A percentile compares a stretch with the other conserved stretches of the same genome.
phyloP scores from a whole-genome alignment of 2,113 vertebrate genomes.

The Cinclus mexicanus region DNA sequence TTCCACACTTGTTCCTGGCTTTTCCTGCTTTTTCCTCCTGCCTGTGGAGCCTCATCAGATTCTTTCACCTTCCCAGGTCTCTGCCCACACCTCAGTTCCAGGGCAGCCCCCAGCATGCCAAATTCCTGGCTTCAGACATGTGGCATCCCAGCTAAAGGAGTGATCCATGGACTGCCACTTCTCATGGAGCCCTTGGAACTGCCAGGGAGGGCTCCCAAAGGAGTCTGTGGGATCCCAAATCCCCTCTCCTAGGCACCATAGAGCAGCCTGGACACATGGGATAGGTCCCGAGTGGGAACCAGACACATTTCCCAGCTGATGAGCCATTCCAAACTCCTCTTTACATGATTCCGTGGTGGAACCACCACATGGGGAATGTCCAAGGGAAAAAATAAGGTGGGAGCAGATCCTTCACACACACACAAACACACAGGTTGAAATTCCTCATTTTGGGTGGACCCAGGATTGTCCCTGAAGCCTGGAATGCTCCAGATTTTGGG shows the following conservation, averaged over 20 bases:
- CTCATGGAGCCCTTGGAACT: not conserved
- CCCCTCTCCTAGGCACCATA: not conserved
- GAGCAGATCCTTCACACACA: not conserved
- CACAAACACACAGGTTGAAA: not conserved
- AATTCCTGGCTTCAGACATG: not conserved
- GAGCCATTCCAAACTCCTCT: not conserved
- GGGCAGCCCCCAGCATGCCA: not conserved
- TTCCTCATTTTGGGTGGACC: not conserved
- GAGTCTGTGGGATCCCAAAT: not conserved
- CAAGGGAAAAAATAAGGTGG: not conserved
- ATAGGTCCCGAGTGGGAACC: not conserved
- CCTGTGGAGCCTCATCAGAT: not conserved
- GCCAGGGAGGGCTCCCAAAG: not conserved
- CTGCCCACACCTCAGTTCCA: not conserved
- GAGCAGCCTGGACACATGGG: not conserved
- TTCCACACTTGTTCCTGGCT: not conserved
- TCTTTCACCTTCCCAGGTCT: not conserved
- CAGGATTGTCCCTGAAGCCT: rapidly evolving
- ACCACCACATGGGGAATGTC: rapidly evolving
- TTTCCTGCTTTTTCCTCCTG: not conserved
- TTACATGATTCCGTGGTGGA: rapidly evolving
- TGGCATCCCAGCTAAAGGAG: not conserved
- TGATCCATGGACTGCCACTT: rapidly evolving
- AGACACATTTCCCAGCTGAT: not conserved
- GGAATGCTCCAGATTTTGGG: rapidly evolving